phyloP scores from a whole-genome alignment of 2,888 invertebrate genomes.

The Leptinotarsa haldemani region DNA sequence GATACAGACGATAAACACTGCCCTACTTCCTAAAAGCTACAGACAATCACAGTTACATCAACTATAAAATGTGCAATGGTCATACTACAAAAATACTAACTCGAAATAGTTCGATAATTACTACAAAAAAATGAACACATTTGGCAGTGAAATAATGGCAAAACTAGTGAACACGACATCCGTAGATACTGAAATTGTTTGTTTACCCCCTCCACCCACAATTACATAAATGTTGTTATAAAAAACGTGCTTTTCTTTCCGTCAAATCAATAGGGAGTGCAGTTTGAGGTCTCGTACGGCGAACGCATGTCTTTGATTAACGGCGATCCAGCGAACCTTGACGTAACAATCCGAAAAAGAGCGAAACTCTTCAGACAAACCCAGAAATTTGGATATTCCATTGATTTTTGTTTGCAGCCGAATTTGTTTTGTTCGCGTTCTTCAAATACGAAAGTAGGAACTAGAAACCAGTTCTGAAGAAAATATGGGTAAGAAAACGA shows the following conservation, averaged over 20 bases:
- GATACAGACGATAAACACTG: conserved; percentile 28
- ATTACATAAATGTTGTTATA: conserved; percentile 31
- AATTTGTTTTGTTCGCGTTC: neutral
- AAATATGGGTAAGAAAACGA: neutral
- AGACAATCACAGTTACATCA: conserved; percentile 15
- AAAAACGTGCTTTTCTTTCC: conserved; percentile 39
- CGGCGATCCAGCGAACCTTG: conserved; percentile 22
- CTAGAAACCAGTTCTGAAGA: neutral
- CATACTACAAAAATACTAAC: neutral
- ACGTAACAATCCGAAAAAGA: conserved; percentile 27
- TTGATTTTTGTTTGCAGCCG: conserved; percentile 6
- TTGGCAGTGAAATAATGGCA: conserved; percentile 31
- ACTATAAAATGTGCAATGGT: neutral
- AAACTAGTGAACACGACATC: conserved; percentile 35
- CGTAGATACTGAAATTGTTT: conserved; percentile 11
- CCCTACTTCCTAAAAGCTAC: conserved; percentile 17
- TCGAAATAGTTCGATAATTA: neutral
- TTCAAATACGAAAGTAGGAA: neutral
- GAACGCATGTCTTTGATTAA: conserved; percentile 41
- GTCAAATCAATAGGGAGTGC: conserved; percentile 25
- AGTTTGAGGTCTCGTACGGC: conserved; percentile 23
- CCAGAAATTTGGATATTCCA: neutral
- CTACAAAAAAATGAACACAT: conserved; percentile 39
- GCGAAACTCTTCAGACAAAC: conserved; percentile 10
- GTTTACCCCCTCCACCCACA: conserved; percentile 27